Percentiles rank a stretch among this genome's conserved stretches.
phyloP scores from a whole-genome alignment of 2,113 vertebrate genomes.

The Oophaga pumilio region DNA sequence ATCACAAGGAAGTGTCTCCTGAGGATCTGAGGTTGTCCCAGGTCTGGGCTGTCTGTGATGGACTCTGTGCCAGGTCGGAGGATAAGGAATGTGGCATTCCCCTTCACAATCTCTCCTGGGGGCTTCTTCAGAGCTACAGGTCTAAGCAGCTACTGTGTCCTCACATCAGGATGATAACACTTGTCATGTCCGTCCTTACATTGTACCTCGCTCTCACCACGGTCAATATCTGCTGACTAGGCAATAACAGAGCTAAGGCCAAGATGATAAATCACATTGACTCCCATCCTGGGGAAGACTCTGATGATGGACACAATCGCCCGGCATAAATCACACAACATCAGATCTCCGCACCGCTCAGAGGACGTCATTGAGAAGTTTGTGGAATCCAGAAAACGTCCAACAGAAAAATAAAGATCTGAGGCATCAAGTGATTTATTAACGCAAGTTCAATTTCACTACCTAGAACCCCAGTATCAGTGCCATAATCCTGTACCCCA shows the following conservation, averaged over 20 bases:
- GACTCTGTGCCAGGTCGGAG: neutral
- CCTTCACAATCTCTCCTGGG: neutral
- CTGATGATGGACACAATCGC: conserved; percentile 54
- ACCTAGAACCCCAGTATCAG: neutral
- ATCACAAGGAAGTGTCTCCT: neutral
- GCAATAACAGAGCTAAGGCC: conserved; percentile 40
- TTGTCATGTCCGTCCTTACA: conserved; percentile 24
- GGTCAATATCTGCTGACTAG: conserved; percentile 21
- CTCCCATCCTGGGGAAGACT: conserved; percentile 4
- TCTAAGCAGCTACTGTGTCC: neutral
- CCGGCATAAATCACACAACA: conserved; percentile 43
- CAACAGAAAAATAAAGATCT: neutral
- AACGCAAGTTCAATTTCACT: neutral
- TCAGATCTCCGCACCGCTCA: conserved; percentile 22
- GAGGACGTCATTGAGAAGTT: conserved; percentile 54
- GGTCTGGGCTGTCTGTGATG: neutral
- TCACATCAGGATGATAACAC: neutral
- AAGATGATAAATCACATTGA: conserved; percentile 49
- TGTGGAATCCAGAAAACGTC: conserved; percentile 28
- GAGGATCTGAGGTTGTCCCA: neutral
- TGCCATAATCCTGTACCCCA: too few relatives aligned
- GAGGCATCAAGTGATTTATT: neutral
- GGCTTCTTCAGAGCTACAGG: neutral
- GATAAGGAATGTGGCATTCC: neutral
- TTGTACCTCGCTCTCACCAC: neutral